Base-by-base conservation (phyloP, 2,888 invertebrate species). In the Thera britannica region DNA sequence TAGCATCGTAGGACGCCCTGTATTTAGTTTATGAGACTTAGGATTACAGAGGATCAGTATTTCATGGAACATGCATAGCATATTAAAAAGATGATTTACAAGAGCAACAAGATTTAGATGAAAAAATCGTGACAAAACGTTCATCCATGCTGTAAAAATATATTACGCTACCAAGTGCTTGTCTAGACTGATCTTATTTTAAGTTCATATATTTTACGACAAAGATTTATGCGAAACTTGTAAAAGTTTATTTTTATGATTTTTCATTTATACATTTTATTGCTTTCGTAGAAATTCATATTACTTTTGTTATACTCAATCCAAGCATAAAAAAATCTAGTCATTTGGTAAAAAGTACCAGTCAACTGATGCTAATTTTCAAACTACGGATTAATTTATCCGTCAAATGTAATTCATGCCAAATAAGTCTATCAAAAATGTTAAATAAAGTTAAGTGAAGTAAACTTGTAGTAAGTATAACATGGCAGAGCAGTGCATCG, bases 161-260 rank as follows among this genome's bases (percentile, higher is more conserved):
- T 60, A 61, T 67, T 55, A 46, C 9, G n/a, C 59, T 63, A 58
- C 11, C 54, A 9, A 36, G 56, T 44, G 52, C 55, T 63, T 59
- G 68, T 74, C 72, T 72, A 71, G 71, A 71, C 70, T 51, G 54
- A 9, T 62, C 48, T 65, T 52, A 57, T 58, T 68, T 58, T 34
- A 36, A 44, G 62, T 65, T 62, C 61, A 56, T 56, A 56, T 63
- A 62, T 65, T 69, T 69, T 62, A 65, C 54, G 44, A 55, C 54
- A 41, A 35, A 48, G 23, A 52, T 68, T 64, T 66, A 41, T 55
- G 36, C 6, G 36, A 52, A 62, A 67, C 35, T 55, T 58, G 54
- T 58, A 62, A 59, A 36, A 51, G 3, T 59, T 54, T 23, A 23
- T 23, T 58, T 61, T 51, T 62, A 57, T 36, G 46, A 49, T 36